Percentiles rank a stretch among this genome's conserved stretches.
Conservation (phyloP, 2,888 invertebrate species). For the Ormyrus thymus region DNA sequence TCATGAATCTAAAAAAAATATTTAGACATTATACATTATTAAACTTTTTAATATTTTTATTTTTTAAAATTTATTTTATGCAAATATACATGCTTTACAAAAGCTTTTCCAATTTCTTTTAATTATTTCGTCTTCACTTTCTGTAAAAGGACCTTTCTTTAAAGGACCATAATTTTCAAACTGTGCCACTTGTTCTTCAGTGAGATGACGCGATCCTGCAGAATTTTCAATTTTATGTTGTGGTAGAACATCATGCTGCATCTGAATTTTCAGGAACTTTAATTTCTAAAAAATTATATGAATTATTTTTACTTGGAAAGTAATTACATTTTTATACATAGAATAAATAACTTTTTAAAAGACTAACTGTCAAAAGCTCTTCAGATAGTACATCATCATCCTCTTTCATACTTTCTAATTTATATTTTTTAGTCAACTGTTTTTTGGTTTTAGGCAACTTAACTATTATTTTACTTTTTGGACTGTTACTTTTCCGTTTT, state of each 20-base stretch:
- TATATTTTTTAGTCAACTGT: not conserved
- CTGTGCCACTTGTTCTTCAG: constrained; percentile 32
- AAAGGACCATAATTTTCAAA: constrained; percentile 61
- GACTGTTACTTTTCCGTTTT: not conserved
- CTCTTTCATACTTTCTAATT: not conserved
- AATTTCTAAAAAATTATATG: constrained; percentile 58
- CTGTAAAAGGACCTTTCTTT: constrained; percentile 59
- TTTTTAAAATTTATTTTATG: not conserved
- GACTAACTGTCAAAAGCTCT: constrained; percentile 22
- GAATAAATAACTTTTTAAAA: constrained; percentile 5
- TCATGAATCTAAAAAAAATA: constrained; percentile 61
- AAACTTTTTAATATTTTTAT: not conserved
- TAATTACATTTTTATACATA: not conserved
- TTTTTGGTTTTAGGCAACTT: not conserved
- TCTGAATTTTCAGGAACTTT: constrained; percentile 54
- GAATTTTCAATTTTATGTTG: constrained; percentile 63
- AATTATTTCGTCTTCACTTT: constrained; percentile 62
- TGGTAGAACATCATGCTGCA: constrained; percentile 62
- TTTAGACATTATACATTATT: not conserved
- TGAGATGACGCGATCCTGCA: constrained; percentile 56
- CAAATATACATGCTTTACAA: constrained; percentile 61
- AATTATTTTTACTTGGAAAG: constrained; percentile 2
- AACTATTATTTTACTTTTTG: not conserved
- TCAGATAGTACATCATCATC: not conserved
- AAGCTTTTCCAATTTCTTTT: constrained; percentile 65